Evolutionary conservation across 1,140 invertebrate species (phyloP).

Genomic region (Rhyacophila brunnea): DNA sequence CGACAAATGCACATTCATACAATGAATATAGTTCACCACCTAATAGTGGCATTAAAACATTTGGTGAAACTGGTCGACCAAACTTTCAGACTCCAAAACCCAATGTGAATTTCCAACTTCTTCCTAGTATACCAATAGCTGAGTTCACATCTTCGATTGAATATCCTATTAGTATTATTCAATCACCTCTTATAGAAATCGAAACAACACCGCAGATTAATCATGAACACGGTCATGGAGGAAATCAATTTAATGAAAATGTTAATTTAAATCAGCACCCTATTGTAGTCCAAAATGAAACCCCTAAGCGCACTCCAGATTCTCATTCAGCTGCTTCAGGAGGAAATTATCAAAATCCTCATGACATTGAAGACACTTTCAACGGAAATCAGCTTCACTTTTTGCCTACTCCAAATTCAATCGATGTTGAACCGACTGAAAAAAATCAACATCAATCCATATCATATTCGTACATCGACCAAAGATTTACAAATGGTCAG

Average conservation of each 20-base stretch:
- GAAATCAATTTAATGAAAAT: conserved; percentile 13
- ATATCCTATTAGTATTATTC: conserved; percentile 62
- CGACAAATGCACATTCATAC: neutral
- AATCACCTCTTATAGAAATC: conserved; percentile 63
- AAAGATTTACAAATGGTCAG: conserved; percentile 22
- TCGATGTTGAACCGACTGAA: conserved; percentile 13
- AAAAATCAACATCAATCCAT: conserved; percentile 12
- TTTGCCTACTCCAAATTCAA: conserved; percentile 26
- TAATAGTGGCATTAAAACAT: neutral
- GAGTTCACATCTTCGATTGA: conserved; percentile 65
- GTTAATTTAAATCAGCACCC: conserved; percentile 24
- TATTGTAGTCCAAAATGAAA: conserved; percentile 27
- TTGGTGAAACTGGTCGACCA: conserved; percentile 1
- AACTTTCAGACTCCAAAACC: neutral
- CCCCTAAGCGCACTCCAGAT: conserved; percentile 11
- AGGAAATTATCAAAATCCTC: conserved; percentile 19
- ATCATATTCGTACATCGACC: conserved; percentile 32
- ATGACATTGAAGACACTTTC: conserved; percentile 11
- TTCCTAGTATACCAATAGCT: conserved; percentile 59
- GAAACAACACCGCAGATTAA: conserved; percentile 41
- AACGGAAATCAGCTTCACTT: conserved; percentile 16
- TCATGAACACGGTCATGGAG: conserved; percentile 23
- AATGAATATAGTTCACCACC: neutral
- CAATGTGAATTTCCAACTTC: conserved; percentile 27
- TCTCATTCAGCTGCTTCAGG: conserved; percentile 32